These are phyloP conservation scores for Odobenus rosmarus DNA, from an alignment of 2,113 vertebrate species.

Conservation along the genomic window DNA sequence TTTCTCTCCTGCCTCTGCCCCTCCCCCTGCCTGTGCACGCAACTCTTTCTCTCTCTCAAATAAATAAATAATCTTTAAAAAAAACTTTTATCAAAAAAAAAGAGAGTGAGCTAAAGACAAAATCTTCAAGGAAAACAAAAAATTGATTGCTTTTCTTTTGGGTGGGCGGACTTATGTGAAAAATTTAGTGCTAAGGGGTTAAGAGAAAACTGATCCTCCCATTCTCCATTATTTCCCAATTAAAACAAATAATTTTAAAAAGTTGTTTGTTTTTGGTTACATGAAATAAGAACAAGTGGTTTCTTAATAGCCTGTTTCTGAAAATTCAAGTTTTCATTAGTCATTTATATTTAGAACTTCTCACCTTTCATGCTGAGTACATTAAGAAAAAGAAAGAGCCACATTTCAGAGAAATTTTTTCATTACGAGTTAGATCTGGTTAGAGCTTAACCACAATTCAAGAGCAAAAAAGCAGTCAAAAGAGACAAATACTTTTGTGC, in stretches of 20 bases:
- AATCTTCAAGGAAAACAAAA: constrained; percentile 48
- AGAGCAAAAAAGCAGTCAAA: background rate
- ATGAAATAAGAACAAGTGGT: background rate
- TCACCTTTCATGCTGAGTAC: background rate
- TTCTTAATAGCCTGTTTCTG: constrained; percentile 33
- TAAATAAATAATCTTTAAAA: background rate
- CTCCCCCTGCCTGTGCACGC: background rate
- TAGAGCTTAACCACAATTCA: background rate
- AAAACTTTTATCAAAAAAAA: background rate
- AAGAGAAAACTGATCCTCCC: background rate
- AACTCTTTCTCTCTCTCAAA: background rate
- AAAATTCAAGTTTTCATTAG: constrained; percentile 43
- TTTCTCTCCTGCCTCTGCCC: background rate
- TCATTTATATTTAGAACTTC: constrained; percentile 35
- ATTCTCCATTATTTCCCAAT: background rate
- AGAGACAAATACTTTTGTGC: background rate
- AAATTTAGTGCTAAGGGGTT: background rate
- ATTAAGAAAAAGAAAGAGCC: background rate
- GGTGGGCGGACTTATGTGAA: background rate
- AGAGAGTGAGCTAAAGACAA: constrained; percentile 2
- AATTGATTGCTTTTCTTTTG: background rate
- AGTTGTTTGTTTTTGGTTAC: background rate
- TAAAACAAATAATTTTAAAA: background rate
- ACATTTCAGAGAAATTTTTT: background rate
- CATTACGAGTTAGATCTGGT: background rate